A percentile compares a stretch with the other conserved stretches of the same genome.
These are phyloP conservation scores for Anolis carolinensis DNA, from an alignment of 2,113 vertebrate species.

Conservation along the genomic window DNA sequence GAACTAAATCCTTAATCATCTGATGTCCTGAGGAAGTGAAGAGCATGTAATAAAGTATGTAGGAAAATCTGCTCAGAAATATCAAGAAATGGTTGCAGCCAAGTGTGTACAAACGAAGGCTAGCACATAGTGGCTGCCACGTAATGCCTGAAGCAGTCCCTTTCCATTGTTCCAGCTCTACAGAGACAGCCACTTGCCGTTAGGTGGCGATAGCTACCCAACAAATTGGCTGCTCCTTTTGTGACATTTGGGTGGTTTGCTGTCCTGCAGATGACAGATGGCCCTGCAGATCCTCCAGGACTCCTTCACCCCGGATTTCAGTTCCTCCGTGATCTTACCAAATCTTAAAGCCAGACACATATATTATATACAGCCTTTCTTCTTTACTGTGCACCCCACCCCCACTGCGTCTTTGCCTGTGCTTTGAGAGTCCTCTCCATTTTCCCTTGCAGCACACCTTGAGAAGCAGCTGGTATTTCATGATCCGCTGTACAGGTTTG, in stretches of 20 bases:
- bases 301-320: neutral
- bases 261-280: neutral
- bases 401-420: neutral
- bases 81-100: neutral
- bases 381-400: neutral
- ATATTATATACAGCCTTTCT: neutral
- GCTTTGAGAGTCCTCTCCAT: neutral
- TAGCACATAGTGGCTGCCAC: neutral
- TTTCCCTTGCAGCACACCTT: constrained; percentile 81
- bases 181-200: neutral
- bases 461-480: constrained; percentile 94
- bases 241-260: neutral
- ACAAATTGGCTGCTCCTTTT: neutral
- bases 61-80: neutral
- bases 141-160: neutral
- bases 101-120: neutral
- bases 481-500: constrained; percentile 93
- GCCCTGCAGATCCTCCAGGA: constrained; percentile 3
- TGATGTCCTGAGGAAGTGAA: neutral
- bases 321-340: neutral
- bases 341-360: neutral
- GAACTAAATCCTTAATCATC: neutral
- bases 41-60: neutral
- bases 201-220: neutral
- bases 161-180: neutral